These are phyloP conservation scores for Psittacula echo DNA, from an alignment of 2,797 vertebrate genomes.

Conservation along the genomic window DNA sequence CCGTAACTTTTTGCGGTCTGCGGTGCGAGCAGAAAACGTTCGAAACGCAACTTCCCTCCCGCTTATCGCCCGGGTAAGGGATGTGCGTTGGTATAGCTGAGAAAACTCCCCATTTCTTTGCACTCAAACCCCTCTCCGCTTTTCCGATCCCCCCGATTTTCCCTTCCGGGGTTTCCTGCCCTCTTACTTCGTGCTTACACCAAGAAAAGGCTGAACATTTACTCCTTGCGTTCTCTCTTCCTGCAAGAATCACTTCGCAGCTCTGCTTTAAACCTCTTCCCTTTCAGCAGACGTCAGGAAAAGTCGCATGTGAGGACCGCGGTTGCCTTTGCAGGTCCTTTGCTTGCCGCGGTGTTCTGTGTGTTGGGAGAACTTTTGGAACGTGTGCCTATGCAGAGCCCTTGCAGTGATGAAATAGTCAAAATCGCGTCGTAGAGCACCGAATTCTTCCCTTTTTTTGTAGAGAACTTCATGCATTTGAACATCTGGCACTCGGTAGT, in stretches of 20 bases:
- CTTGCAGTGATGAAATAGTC: neutral
- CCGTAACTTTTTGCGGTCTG: neutral
- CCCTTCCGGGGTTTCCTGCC: neutral
- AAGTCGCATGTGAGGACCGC: neutral
- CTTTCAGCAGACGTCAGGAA: neutral
- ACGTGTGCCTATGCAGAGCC: neutral
- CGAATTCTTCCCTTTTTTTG: neutral
- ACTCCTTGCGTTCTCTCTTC: neutral
- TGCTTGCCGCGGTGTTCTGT: neutral
- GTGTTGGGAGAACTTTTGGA: neutral
- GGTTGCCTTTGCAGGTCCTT: neutral
- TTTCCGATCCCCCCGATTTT: neutral
- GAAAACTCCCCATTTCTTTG: neutral
- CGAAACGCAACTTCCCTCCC: neutral
- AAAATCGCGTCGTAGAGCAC: neutral
- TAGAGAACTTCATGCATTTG: neutral
- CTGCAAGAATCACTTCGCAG: neutral
- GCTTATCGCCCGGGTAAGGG: accelerated
- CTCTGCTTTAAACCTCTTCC: neutral
- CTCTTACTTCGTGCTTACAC: neutral
- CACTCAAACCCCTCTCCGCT: accelerated
- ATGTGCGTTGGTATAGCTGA: accelerated
- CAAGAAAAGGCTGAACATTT: neutral
- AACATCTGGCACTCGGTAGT: neutral
- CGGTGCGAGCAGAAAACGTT: accelerated